These are phyloP conservation scores for Orchesellides sinensis DNA, from an alignment of 2,888 invertebrate species.

Conservation along the genomic window DNA sequence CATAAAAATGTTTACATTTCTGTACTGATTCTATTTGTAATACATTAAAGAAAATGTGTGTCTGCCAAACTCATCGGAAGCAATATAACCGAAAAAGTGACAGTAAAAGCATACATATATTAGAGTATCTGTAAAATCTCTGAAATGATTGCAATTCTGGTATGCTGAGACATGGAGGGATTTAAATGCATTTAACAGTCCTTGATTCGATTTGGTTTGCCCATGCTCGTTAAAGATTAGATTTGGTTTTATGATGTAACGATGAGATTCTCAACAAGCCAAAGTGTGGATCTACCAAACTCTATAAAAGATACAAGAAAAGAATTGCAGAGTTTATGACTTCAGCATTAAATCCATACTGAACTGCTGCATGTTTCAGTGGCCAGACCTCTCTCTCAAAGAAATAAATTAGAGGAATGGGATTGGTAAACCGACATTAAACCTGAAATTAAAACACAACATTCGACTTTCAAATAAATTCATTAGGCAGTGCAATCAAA, in stretches of 20 bases:
- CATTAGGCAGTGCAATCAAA: conserved; percentile 52
- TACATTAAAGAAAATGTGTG: too few species aligned
- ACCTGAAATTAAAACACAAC: conserved; percentile 53
- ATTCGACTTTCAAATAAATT: conserved; percentile 43
- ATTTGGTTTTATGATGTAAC: conserved; percentile 27
- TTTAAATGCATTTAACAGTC: conserved; percentile 51
- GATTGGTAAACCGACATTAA: conserved; percentile 56
- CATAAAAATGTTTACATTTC: too few species aligned
- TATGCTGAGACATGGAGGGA: conserved; percentile 1
- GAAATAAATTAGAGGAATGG: conserved; percentile 52
- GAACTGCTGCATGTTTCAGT: neutral
- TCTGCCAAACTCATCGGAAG: conserved; percentile 49
- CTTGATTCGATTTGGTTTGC: conserved; percentile 48
- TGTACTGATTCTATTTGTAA: too few species aligned
- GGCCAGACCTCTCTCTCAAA: conserved; percentile 40
- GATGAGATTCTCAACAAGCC: conserved; percentile 31
- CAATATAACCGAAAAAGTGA: neutral
- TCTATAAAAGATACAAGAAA: conserved; percentile 8
- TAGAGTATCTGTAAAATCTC: neutral
- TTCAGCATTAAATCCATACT: conserved; percentile 21
- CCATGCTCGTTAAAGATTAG: conserved; percentile 37
- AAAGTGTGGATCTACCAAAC: conserved; percentile 25
- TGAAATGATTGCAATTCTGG: conserved; percentile 12
- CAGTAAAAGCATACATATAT: neutral
- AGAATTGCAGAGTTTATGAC: conserved; percentile 25